A percentile compares a stretch with the other conserved stretches of the same genome.
phyloP scores from a whole-genome alignment of 2,113 vertebrate genomes.

The Polypterus bichir region DNA sequence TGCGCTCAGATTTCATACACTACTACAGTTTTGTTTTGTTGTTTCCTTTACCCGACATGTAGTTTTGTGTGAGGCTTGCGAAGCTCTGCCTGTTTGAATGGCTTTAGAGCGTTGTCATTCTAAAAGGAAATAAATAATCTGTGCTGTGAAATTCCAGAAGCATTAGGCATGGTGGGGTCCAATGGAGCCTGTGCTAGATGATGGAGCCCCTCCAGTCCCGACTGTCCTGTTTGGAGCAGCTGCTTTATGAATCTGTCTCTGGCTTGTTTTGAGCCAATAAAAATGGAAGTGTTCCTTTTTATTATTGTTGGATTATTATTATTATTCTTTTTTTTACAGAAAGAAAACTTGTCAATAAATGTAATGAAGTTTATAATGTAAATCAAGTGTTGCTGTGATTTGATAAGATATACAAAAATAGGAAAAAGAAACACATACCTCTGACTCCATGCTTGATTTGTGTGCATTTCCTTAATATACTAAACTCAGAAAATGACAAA shows the following conservation, averaged over 20 bases:
- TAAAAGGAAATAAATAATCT: too few relatives aligned
- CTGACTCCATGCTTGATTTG: constrained; percentile 30
- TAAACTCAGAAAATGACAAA: constrained; percentile 40
- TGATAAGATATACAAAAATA: constrained; percentile 28
- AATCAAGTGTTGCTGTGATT: constrained; percentile 34
- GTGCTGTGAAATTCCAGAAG: too few relatives aligned
- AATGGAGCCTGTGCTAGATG: too few relatives aligned
- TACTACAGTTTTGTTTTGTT: too few relatives aligned
- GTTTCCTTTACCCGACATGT: too few relatives aligned
- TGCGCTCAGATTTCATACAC: too few relatives aligned
- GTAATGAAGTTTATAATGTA: constrained; percentile 45
- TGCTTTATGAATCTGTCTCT: too few relatives aligned
- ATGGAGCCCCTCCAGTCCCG: too few relatives aligned
- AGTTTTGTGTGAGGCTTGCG: too few relatives aligned
- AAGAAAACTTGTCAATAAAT: constrained; percentile 31
- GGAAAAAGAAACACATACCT: constrained; percentile 37
- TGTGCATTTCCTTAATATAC: constrained; percentile 50
- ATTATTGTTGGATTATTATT: constrained; percentile 18
- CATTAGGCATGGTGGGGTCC: too few relatives aligned
- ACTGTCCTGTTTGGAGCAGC: not conserved
- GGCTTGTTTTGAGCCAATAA: constrained; percentile 38
- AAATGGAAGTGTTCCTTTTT: constrained; percentile 31
- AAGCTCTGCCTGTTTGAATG: too few relatives aligned
- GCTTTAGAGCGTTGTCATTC: too few relatives aligned
- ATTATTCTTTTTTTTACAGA: constrained; percentile 6